Evolutionary conservation across 2,888 invertebrate genomes (phyloP), one percentile per base, ranked within the genome.

Genomic region (Eumacrocentrus americanus): DNA sequence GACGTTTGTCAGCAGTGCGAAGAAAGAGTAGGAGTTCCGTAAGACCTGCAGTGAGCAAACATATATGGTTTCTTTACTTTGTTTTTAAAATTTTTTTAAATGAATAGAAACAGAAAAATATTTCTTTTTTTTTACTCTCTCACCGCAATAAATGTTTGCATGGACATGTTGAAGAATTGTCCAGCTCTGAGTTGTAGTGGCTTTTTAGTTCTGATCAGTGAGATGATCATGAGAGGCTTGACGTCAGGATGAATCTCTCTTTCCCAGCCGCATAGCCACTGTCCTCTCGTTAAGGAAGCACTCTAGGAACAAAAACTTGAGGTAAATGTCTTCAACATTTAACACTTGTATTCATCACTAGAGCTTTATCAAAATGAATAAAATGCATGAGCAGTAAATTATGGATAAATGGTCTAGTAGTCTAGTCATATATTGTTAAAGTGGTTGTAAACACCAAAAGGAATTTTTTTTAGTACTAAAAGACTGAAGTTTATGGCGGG

Each of bases 181-280:
- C 74, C 70, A 12, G 75, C 74, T n/a, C 64, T 71, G 12, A 76
- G 12, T 38, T 58, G 59, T 14, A 70, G 55, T n/a, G 69, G 40
- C 14, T 63, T 67, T 22, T 64, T 70, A 3, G 66, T 60, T 29
- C 69, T 67, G 52, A 70, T 68, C 29, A 64, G 58, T 12, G 74
- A 69, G 18, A 69, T 56, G n/a, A 72, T 61, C 23, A 70, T 62
- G 35, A 75, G 40, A 14, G 68, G 9, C 25, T 61, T 48, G 5
- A 46, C 56, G 11, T 62, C 52, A 9, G 62, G 38, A 5, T 56
- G 35, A 35, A 46, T 16, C 38, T 68, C 64, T n/a, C 63, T 34
- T 44, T 71, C 60, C 75, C 75, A 75, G 3, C 66, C 61, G 5
- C 72, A 74, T 6, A 67, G 61, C 76, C 76, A 75, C 14, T 72